phyloP scores from a whole-genome alignment of 2,888 invertebrate species.

The Oxyteleia sp. region DNA sequence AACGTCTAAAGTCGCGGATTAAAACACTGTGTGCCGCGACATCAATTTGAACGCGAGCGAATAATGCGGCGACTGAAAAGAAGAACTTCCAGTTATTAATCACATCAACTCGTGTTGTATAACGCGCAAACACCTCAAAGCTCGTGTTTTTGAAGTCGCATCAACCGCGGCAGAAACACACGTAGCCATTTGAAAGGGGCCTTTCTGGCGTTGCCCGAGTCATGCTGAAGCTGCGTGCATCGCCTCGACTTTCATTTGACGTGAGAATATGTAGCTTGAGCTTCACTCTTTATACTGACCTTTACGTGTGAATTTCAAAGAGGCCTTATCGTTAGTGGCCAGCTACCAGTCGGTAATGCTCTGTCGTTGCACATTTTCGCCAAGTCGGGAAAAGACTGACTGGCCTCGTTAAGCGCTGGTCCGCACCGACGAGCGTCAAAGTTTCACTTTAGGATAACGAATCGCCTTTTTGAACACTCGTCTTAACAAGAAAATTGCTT shows the following conservation, averaged over 20 bases:
- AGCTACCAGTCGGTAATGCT: conserved; percentile 32
- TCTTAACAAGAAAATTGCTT: conserved; percentile 49
- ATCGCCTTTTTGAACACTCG: conserved; percentile 47
- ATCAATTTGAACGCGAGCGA: not conserved
- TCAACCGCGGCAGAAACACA: conserved; percentile 16
- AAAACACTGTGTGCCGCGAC: not conserved
- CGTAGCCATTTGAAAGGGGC: conserved; percentile 36
- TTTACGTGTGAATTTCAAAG: conserved; percentile 53
- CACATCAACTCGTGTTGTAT: not conserved
- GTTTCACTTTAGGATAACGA: conserved; percentile 50
- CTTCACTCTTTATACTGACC: conserved; percentile 45
- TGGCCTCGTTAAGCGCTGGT: conserved; percentile 60
- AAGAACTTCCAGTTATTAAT: not conserved
- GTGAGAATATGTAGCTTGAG: conserved; percentile 38
- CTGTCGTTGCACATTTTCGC: conserved; percentile 38
- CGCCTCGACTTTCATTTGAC: conserved; percentile 49
- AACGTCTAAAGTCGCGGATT: not conserved
- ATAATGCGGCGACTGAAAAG: conserved; percentile 10
- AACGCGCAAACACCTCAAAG: conserved; percentile 1
- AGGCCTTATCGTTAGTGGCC: conserved; percentile 48
- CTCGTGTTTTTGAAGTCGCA: conserved; percentile 5
- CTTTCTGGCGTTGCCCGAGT: conserved; percentile 23
- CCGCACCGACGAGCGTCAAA: conserved; percentile 64
- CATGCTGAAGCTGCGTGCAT: conserved; percentile 17
- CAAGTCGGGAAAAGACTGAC: conserved; percentile 55